Percentiles rank a stretch among this genome's conserved stretches.
Conservation (phyloP, 2,797 vertebrate species). For the Pteropus rufus region DNA sequence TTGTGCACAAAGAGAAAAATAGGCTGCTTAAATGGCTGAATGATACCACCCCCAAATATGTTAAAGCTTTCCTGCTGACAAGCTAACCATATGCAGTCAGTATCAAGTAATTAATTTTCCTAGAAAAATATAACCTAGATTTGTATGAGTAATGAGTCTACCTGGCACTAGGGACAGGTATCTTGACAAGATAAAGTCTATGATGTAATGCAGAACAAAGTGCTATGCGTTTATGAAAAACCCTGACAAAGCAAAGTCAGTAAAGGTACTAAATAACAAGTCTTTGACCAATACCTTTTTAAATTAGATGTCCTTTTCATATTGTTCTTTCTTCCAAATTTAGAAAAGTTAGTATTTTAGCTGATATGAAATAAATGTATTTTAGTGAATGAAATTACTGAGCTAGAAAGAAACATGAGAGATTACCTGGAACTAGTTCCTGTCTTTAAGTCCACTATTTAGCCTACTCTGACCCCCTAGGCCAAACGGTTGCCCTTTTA, state of each 20-base stretch:
- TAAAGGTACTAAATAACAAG: background rate
- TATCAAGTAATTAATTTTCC: constrained; percentile 74
- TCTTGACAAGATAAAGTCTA: constrained; percentile 48
- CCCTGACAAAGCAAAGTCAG: constrained; percentile 43
- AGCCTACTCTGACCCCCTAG: background rate
- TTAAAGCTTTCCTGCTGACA: constrained; percentile 67
- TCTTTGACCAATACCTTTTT: background rate
- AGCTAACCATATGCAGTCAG: constrained; percentile 63
- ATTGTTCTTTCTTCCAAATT: background rate
- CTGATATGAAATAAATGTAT: background rate
- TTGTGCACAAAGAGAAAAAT: constrained; percentile 30
- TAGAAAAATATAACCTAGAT: constrained; percentile 74
- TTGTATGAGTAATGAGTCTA: constrained; percentile 73
- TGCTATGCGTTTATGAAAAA: background rate
- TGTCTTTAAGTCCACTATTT: background rate
- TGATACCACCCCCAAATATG: constrained; percentile 48
- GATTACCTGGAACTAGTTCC: background rate
- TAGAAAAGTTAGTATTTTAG: background rate
- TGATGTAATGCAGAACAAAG: constrained; percentile 55
- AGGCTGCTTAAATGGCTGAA: constrained; percentile 40
- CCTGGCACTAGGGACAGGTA: constrained; percentile 65
- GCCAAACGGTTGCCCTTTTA: background rate
- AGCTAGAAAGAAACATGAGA: background rate
- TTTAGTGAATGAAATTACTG: background rate
- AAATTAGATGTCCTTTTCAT: background rate